Evolutionary conservation across 64 coral and sea anemone genomes (phyloP).

Genomic region (Pachyseris speciosa): DNA sequence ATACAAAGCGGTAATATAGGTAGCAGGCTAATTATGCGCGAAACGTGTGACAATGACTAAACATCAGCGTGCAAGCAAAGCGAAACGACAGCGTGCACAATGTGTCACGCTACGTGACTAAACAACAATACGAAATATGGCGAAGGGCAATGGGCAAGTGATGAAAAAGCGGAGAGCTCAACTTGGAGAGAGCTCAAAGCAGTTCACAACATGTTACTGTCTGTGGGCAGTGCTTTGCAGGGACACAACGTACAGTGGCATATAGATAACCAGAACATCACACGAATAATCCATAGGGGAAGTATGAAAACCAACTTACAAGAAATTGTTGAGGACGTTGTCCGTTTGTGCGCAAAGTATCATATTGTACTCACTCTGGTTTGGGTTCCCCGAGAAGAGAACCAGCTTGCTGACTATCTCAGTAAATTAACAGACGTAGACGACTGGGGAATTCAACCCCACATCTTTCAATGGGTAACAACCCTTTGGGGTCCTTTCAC

Average conservation of each 20-base stretch:
- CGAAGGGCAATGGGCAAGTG: conserved; percentile 13
- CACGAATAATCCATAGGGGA: conserved; percentile 26
- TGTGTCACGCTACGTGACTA: too few relatives aligned
- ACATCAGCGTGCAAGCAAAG: too few relatives aligned
- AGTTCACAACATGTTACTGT: conserved; percentile 39
- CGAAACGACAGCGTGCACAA: too few relatives aligned
- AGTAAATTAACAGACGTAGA: conserved; percentile 47
- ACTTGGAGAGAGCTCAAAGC: conserved; percentile 64
- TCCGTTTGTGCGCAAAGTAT: conserved; percentile 18
- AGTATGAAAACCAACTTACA: conserved; percentile 13
- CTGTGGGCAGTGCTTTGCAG: not conserved
- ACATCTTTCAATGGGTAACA: conserved; percentile 30
- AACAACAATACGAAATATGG: too few relatives aligned
- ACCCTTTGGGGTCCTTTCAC: conserved; percentile 42
- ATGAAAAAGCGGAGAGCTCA: conserved; percentile 33
- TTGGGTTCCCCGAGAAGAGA: conserved; percentile 42
- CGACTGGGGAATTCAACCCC: conserved; percentile 27
- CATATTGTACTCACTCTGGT: conserved; percentile 2
- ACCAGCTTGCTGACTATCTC: conserved; percentile 58
- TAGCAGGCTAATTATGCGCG: too few relatives aligned
- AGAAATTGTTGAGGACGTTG: conserved; percentile 12
- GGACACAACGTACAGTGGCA: conserved; percentile 58
- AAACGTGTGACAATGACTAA: too few relatives aligned
- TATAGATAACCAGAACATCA: conserved; percentile 47
- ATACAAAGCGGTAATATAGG: too few relatives aligned